Evolutionary conservation across 1,140 invertebrate species (phyloP).

Genomic region (Galleria mellonella): DNA sequence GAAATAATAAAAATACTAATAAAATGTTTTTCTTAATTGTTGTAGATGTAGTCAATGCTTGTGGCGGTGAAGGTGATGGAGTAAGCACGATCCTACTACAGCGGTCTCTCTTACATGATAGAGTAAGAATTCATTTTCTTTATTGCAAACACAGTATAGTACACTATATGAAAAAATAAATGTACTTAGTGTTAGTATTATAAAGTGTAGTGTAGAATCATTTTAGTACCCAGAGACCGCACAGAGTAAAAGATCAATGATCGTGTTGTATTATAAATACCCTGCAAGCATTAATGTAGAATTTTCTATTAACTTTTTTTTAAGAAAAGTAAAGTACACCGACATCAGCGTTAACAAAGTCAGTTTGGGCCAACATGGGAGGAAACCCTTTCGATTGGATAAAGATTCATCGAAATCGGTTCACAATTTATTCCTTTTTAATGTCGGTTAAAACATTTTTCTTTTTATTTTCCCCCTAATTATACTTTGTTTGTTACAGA

Average conservation of each 20-base stretch:
- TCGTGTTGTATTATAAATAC: slow-evolving; percentile 20
- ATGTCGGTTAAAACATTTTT: no score
- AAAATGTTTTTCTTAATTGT: slow-evolving; percentile 74
- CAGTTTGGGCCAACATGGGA: no score
- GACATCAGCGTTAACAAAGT: no score
- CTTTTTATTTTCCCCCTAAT: slow-evolving; percentile 1
- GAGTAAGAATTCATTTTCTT: slow-evolving; percentile 58
- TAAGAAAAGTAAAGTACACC: no score
- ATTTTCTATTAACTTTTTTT: no score
- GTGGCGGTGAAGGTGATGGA: slow-evolving; percentile 81
- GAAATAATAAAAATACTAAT: slow-evolving; percentile 37
- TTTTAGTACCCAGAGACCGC: slow-evolving; percentile 3
- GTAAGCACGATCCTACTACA: slow-evolving; percentile 72
- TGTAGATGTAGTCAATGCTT: slow-evolving; percentile 87
- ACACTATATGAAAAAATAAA: no score
- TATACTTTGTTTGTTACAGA: slow-evolving; percentile 49
- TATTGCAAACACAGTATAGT: background rate
- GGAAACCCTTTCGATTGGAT: no score
- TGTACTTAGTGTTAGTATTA: no score
- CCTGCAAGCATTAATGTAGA: slow-evolving; percentile 29
- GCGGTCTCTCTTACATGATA: slow-evolving; percentile 74
- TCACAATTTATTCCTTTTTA: no score
- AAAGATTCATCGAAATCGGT: no score
- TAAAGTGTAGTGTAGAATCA: no score
- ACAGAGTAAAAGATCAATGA: slow-evolving; percentile 5